A percentile compares a stretch with the other conserved stretches of the same genome.
Evolutionary conservation across 2,797 vertebrate genomes (phyloP).

Genomic region (Poeciliopsis paucimaculata): DNA sequence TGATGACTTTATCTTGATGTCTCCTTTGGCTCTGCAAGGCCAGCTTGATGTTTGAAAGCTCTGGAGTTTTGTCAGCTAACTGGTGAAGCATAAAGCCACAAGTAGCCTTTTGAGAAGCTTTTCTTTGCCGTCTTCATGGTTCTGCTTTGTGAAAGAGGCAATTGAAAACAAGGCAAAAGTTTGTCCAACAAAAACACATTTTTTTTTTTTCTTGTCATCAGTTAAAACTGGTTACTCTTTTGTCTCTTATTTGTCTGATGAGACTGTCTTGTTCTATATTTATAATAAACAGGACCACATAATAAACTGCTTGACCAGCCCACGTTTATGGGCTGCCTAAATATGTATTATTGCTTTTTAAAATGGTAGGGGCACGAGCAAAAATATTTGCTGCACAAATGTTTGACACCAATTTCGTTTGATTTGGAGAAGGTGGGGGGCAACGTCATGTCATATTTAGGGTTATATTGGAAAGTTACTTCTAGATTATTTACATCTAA

Average conservation of each 20-base stretch:
- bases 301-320: too few relatives aligned
- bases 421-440: too few relatives aligned
- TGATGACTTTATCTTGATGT: background rate
- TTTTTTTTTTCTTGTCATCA: too few relatives aligned
- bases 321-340: too few relatives aligned
- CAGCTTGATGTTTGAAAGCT: background rate
- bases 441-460: background rate
- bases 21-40: background rate
- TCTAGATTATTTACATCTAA: background rate
- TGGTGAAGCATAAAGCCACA: background rate
- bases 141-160: background rate
- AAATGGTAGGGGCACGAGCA: too few relatives aligned
- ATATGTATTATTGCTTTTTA: too few relatives aligned
- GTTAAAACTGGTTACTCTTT: background rate
- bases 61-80: background rate
- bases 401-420: too few relatives aligned
- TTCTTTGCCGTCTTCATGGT: background rate
- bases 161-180: background rate
- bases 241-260: background rate
- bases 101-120: background rate
- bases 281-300: too few relatives aligned
- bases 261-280: background rate
- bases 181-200: too few relatives aligned
- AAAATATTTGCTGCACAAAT: too few relatives aligned
- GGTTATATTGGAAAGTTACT: background rate